A percentile compares a stretch with the other conserved stretches of the same genome.
Conservation (phyloP, 2,797 vertebrate species). For the Podarcis siculus region DNA sequence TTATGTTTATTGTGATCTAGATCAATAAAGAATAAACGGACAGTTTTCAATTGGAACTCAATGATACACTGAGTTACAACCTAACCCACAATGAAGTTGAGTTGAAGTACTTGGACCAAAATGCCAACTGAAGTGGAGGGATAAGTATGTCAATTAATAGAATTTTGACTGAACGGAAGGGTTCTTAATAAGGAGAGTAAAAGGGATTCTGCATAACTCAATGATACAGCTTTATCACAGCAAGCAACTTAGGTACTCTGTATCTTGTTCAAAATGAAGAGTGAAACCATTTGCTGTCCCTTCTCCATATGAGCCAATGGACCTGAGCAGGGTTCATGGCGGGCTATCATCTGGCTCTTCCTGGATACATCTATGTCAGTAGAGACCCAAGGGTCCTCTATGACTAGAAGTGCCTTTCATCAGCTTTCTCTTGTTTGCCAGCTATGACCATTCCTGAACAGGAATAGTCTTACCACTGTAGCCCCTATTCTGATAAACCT, state of each 20-base stretch:
- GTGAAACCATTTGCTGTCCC: background rate
- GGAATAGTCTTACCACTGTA: too few species aligned
- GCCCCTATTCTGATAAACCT: too few species aligned
- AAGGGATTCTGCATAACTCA: background rate
- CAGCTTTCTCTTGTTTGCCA: too few species aligned
- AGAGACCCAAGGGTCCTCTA: too few species aligned
- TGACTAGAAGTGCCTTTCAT: too few species aligned
- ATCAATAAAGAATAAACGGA: conserved; percentile 39
- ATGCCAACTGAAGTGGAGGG: background rate
- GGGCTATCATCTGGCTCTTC: too few species aligned
- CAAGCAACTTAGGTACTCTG: background rate
- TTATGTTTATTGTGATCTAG: conserved; percentile 20
- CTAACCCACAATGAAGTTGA: background rate
- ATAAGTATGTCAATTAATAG: background rate
- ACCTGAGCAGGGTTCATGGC: background rate
- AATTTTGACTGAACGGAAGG: background rate
- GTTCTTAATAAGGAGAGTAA: background rate
- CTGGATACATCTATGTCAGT: too few species aligned
- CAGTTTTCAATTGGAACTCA: conserved; percentile 19
- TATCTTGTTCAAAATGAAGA: conserved; percentile 8
- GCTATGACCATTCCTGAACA: too few species aligned
- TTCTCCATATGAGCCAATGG: background rate
- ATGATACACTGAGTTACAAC: background rate
- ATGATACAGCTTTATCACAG: background rate
- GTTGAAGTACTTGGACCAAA: background rate